A percentile compares a stretch with the other conserved stretches of the same genome.
These are phyloP conservation scores for Cyprinus carpio DNA, from an alignment of 2,113 vertebrate genomes.

Conservation along the genomic window DNA sequence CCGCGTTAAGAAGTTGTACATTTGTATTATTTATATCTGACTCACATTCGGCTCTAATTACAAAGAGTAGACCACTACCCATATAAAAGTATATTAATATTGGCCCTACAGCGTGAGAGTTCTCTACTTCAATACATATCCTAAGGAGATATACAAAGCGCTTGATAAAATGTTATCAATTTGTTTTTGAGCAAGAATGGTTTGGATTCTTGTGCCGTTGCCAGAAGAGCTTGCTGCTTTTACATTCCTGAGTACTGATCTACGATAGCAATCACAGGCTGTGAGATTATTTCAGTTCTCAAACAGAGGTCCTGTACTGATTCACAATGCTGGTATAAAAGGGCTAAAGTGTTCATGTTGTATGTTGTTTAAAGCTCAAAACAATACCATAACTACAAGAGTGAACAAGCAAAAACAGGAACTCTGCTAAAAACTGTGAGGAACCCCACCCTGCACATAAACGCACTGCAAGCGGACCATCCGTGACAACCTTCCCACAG, in stretches of 20 bases:
- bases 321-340: slow-evolving; percentile 53
- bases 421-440: slow-evolving; percentile 15
- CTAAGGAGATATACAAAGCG: slow-evolving; percentile 48
- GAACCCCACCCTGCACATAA: slow-evolving; percentile 12
- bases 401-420: slow-evolving; percentile 25
- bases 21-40: slow-evolving; percentile 11
- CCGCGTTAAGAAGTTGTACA: not conserved
- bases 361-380: slow-evolving; percentile 48
- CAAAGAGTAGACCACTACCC: slow-evolving; percentile 49
- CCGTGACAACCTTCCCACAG: not conserved
- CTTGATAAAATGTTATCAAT: slow-evolving; percentile 40
- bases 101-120: slow-evolving; percentile 33
- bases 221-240: slow-evolving; percentile 45
- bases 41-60: slow-evolving; percentile 34
- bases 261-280: slow-evolving; percentile 45
- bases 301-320: slow-evolving; percentile 34
- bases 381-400: slow-evolving; percentile 43
- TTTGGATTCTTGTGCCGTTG: slow-evolving; percentile 34
- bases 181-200: slow-evolving; percentile 34
- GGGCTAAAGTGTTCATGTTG: slow-evolving; percentile 42
- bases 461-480: not conserved
- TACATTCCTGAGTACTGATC: slow-evolving; percentile 57
- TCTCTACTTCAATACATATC: slow-evolving; percentile 57
- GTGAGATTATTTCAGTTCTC: slow-evolving; percentile 41
- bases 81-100: slow-evolving; percentile 52